These are phyloP conservation scores for Troilus luridus DNA, from an alignment of 2,888 invertebrate genomes.

Conservation along the genomic window DNA sequence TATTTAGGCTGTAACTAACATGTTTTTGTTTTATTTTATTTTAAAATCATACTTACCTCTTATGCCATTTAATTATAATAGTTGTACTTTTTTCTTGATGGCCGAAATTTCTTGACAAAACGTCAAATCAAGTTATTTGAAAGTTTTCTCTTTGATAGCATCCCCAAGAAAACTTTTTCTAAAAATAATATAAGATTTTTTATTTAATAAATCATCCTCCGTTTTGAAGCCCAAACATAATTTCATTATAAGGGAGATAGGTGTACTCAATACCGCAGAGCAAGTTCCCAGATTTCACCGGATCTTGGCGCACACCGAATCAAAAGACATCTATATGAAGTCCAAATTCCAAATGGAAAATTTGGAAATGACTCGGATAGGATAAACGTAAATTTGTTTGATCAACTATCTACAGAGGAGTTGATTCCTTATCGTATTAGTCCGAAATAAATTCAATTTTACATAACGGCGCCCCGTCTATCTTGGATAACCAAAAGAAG, in stretches of 20 bases:
- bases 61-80: too few species aligned
- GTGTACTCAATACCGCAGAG: background rate
- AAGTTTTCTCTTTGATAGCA: too few species aligned
- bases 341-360: background rate
- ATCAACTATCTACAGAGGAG: background rate
- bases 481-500: background rate
- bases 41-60: too few species aligned
- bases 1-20: too few species aligned
- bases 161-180: too few species aligned
- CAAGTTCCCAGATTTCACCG: constrained; percentile 29
- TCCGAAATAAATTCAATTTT: background rate
- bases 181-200: too few species aligned
- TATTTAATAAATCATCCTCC: background rate
- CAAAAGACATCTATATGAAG: background rate
- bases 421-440: background rate
- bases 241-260: background rate
- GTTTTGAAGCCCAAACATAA: background rate
- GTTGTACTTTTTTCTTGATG: too few species aligned
- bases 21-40: too few species aligned
- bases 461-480: background rate
- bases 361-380: background rate
- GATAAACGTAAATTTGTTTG: background rate
- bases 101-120: too few species aligned
- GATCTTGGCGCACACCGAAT: background rate
- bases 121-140: too few species aligned